Evolutionary conservation across 2,113 vertebrate species (phyloP).

Genomic region (Tinamus guttatus): DNA sequence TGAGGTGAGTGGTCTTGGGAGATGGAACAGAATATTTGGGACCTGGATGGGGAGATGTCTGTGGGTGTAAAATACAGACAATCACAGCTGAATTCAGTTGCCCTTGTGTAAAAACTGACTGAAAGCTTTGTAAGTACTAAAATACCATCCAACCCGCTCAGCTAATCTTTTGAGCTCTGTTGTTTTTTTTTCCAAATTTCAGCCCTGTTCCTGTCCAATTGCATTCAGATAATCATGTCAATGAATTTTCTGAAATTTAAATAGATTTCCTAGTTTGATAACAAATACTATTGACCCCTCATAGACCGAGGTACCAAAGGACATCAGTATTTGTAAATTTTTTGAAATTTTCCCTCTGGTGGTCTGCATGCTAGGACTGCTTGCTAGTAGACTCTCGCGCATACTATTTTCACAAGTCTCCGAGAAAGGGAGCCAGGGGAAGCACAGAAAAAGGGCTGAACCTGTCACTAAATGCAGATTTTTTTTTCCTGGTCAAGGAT

Average conservation of each 20-base stretch:
- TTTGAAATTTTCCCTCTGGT: background rate
- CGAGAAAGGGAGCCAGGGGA: background rate
- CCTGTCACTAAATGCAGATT: background rate
- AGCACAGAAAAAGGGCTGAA: background rate
- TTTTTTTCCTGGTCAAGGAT: background rate
- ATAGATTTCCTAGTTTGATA: background rate
- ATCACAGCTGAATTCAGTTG: background rate
- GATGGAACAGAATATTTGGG: background rate
- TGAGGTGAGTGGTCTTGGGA: background rate
- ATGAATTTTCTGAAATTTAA: background rate
- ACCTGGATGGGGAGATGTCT: background rate
- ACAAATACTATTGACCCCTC: background rate
- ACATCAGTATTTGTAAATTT: background rate
- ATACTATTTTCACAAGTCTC: background rate
- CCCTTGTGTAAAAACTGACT: background rate
- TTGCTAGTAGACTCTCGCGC: background rate
- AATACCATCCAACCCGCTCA: background rate
- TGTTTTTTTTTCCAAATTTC: background rate
- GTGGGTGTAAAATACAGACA: background rate
- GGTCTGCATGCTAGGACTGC: rapidly evolving
- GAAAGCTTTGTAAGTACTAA: background rate
- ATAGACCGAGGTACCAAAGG: background rate
- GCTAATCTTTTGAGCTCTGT: background rate
- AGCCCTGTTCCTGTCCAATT: background rate
- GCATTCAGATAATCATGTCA: background rate